Conservation (phyloP, 2,113 vertebrate species). For the Elanus axillaris region DNA sequence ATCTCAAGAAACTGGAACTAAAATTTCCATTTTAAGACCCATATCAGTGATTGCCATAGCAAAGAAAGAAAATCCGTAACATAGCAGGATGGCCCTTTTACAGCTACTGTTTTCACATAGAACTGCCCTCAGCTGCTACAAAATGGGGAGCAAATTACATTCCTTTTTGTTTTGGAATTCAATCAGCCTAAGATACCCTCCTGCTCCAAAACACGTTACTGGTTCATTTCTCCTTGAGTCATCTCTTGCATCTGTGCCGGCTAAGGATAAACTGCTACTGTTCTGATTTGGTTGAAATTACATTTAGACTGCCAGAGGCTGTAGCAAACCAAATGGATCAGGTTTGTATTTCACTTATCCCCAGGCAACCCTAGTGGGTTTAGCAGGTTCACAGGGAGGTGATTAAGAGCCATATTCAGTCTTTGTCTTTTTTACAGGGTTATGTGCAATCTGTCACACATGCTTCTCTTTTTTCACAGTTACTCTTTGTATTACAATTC, state of each 20-base stretch:
- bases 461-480: neutral
- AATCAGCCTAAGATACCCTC: neutral
- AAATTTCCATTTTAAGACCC: neutral
- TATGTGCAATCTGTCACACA: slow-evolving; percentile 10
- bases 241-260: neutral
- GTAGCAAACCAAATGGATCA: slow-evolving; percentile 22
- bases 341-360: slow-evolving; percentile 28
- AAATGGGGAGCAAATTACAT: neutral
- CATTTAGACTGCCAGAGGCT: neutral
- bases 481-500: neutral
- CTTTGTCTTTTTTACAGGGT: neutral
- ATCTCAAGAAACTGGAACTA: neutral
- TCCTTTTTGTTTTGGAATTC: neutral
- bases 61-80: neutral
- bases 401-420: neutral
- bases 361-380: neutral
- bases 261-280: neutral
- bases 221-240: neutral
- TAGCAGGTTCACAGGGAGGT: neutral
- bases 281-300: slow-evolving; percentile 11
- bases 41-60: neutral
- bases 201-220: neutral
- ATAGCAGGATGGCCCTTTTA: neutral
- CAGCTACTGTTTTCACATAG: neutral
- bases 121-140: neutral